Evolutionary conservation across 1,140 invertebrate genomes (phyloP), one percentile per base, ranked within the genome.

Genomic region (Caenorhabditis inopinata): DNA sequence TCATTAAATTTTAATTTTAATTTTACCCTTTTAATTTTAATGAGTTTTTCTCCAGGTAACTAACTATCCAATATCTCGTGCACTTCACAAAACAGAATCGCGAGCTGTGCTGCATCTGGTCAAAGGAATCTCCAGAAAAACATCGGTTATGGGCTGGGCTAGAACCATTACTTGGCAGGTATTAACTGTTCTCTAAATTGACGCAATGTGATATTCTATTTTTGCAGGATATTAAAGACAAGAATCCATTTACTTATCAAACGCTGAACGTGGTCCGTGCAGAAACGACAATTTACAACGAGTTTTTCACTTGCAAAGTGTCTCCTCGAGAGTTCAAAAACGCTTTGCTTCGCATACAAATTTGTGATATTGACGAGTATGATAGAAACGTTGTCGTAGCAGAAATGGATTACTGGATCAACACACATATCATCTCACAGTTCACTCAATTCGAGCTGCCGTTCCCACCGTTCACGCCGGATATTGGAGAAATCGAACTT

Each of bases 361-460:
- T 68, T 7, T 68, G 58, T 68, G 58, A 68, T 38, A 68, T 68
- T 12, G 58, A 68, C 32, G 58, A 68, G 58, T 42, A 38, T 9
- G 58, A 68, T 38, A 16, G 23, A 32, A 68, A 68, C 23, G 58
- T 68, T 0, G 32, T 68, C n/a, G 58, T 68, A 0, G 58, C 58
- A 11, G 58, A 68, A 68, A 68, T 68, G 58, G 58, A 68, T 42
- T 68, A 68, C 32, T 68, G 58, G 58, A 42, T 68, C 3, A 68
- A 68, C 25, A 68, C 58, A 27, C 58, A 68, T 68, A 68, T 68
- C 58, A 68, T 68, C 4, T 68, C 58, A 42, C 58, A 68, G n/a
- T 68, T 68, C 58, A 68, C 58, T 38, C 58, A 68, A 38, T 68
- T 68, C 7, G 58, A 68, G n/a, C 6, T 68, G 27, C 58, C 58